Evolutionary conservation across 2,113 vertebrate species (phyloP), one percentile per base, ranked within the genome.

Genomic region (Chionis minor): DNA sequence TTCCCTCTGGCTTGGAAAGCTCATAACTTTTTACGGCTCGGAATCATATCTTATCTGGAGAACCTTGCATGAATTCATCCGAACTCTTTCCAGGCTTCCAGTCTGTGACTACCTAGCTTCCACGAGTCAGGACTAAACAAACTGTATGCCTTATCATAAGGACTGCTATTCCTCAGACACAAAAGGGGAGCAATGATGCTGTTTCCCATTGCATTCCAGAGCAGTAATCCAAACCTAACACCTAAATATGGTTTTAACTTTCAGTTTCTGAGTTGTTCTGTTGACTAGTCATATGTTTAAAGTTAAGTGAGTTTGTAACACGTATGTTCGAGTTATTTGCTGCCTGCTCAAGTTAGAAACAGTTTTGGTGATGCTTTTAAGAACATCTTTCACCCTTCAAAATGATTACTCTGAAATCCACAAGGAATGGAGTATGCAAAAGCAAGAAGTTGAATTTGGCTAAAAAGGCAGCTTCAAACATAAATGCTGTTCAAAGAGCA

Each of bases 1-100:
- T 95, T 96, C 73, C 70, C 56, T 61, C 66, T 92, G 85, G 27
- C 82, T 97, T 97, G 90, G 91, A 97, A 94, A 74, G 3, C 58
- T 83, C 19, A 5, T 81, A 73, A 80, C 16, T 95, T 96, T 93
- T 73, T 32, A 86, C 88, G 51, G 77, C 62, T 89, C 84, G 35
- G 80, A 89, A 51, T 54, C n/a, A 19, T 91, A 71, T 82, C 83
- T 96, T 96, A 69, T 86, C 95, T 94, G 81, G 85, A 97, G 52
- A 96, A 94, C 83, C 40, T 94, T 63, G 32, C 78, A 95, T 87
- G 89, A 95, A 42, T 74, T 95, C 70, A 66, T 90, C 82, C 14
- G 4, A 95, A 75, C 44, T 75, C 49, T 88, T 95, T 79, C 66
- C 91, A 85, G 79, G 84, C 63, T 96, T 95, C 54, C 54, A 88